Evolutionary conservation across 2,113 vertebrate species (phyloP), one percentile per base, ranked within the genome.

Genomic region (Oxyura jamaicensis): DNA sequence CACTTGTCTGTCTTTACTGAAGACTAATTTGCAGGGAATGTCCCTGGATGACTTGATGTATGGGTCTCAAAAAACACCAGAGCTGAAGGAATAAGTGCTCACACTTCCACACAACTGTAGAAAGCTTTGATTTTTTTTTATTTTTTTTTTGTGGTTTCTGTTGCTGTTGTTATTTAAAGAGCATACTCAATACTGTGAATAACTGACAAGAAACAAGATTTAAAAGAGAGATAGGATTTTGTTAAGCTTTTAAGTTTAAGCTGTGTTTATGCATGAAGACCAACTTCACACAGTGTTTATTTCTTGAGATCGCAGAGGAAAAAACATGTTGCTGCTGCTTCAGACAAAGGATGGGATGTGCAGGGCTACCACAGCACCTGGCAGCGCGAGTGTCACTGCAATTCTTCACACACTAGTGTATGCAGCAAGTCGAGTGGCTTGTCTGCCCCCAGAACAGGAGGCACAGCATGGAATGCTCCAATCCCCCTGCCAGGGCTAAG

Each of bases 221-320:
- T 82, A 50, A 75, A 90, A 88, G 18, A 77, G 11, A 88, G 86
- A 60, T 77, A 86, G 59, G 6, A 15, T 35, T 86, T 76, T 73
- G 25, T 75, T 94, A 82, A 79, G 69, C n/a, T 79, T 90, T 89
- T 85, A 39, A 58, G 31, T 91, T 75, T 62, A 75, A 78, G 88
- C 74, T 66, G 29, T 84, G 50, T 79, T 92, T 75, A 76, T 69
- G 66, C 53, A 53, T 39, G 53, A 59, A 92, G 66, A 86, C 14
- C 31, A 88, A 89, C 91, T 92, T 75, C 77, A 82, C 25, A 36
- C 5, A 0, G 52, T 82, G 22, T 82, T 86, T 92, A 69, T 93
- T 87, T 92, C 83, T 90, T 92, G 53, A 92, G 92, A 94, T 78
- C 66, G 89, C 22, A 68, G 72, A 81, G 39, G 1, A 31, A 59